A percentile compares a stretch with the other conserved stretches of the same genome.
These are phyloP conservation scores for Acinonyx jubatus DNA, from an alignment of 2,113 vertebrate species.

Conservation along the genomic window DNA sequence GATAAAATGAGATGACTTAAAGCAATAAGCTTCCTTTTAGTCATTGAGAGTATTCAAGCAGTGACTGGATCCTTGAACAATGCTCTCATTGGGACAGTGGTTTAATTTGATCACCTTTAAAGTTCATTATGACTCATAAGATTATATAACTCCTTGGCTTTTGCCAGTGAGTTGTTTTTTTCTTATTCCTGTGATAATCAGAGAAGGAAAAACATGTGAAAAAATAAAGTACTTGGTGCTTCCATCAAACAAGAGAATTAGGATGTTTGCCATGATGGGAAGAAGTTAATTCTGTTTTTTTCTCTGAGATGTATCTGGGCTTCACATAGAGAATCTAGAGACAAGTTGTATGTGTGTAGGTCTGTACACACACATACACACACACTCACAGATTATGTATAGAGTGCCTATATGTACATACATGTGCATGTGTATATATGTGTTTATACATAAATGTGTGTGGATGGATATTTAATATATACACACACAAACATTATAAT, in stretches of 20 bases:
- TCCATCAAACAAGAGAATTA: background rate
- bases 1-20: background rate
- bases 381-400: background rate
- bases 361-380: background rate
- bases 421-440: background rate
- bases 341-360: background rate
- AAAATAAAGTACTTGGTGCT: background rate
- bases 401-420: background rate
- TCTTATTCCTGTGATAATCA: slow-evolving; percentile 1
- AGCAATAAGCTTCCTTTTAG: background rate
- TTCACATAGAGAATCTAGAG: slow-evolving; percentile 12
- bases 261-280: background rate
- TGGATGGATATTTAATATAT: background rate
- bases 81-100: background rate
- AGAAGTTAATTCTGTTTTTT: background rate
- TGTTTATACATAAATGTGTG: background rate
- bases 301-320: background rate
- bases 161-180: background rate
- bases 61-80: background rate
- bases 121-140: slow-evolving; percentile 13
- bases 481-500: background rate
- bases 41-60: background rate
- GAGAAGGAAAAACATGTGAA: background rate
- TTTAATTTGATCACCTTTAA: slow-evolving; percentile 15
- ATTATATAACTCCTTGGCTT: slow-evolving; percentile 20